Evolutionary conservation across 2,888 invertebrate species (phyloP).

Genomic region (Pammene fasciana): DNA sequence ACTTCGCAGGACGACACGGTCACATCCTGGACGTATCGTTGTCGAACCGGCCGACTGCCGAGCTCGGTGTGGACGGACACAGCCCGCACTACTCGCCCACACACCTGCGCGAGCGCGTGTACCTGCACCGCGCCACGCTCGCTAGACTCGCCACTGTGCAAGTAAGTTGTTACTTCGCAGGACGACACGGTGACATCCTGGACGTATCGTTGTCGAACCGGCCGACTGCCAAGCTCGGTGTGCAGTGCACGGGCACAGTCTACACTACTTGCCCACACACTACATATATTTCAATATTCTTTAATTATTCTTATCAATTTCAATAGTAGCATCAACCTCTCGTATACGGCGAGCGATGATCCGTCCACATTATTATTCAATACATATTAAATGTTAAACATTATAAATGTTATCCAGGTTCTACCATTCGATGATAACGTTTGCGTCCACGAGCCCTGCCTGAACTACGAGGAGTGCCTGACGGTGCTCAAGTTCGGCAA

Average conservation of each 20-base stretch:
- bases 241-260: constrained; percentile 84
- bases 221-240: constrained; percentile 87
- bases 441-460: constrained; percentile 96
- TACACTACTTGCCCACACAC: constrained; percentile 86
- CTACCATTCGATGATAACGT: constrained; percentile 98
- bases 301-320: too few relatives aligned
- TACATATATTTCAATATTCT: too few relatives aligned
- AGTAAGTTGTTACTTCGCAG: constrained; percentile 63
- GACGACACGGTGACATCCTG: constrained; percentile 93
- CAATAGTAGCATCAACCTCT: too few relatives aligned
- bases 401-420: constrained; percentile 84
- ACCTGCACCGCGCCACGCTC: constrained; percentile 93
- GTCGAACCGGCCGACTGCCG: constrained; percentile 92
- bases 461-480: constrained; percentile 96
- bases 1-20: constrained; percentile 88
- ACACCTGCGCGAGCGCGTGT: constrained; percentile 59
- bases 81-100: constrained; percentile 87
- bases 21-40: constrained; percentile 97
- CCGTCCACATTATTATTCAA: too few relatives aligned
- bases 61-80: constrained; percentile 83
- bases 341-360: too few relatives aligned
- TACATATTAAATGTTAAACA: too few relatives aligned
- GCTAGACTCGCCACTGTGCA: constrained; percentile 94
- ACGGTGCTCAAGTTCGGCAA: constrained; percentile 96
- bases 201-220: constrained; percentile 97